These are phyloP conservation scores for Alligator mississippiensis DNA, from an alignment of 2,113 vertebrate species.

Conservation along the genomic window DNA sequence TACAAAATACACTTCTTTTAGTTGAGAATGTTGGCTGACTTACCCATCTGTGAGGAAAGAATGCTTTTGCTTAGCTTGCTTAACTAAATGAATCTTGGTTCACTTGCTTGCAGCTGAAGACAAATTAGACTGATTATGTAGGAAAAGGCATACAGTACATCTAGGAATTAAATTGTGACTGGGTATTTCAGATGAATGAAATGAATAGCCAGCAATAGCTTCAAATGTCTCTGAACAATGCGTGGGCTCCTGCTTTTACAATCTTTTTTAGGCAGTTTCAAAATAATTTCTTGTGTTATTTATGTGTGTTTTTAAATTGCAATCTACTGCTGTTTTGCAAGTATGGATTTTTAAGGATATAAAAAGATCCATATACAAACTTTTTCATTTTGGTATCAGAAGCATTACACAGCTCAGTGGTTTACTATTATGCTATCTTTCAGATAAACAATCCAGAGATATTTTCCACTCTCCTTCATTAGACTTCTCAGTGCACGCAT, in stretches of 20 bases:
- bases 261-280: slow-evolving; percentile 44
- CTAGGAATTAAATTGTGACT: slow-evolving; percentile 54
- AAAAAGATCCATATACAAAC: background rate
- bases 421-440: background rate
- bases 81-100: slow-evolving; percentile 55
- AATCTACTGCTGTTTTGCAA: background rate
- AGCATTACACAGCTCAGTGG: background rate
- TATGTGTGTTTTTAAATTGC: background rate
- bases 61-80: slow-evolving; percentile 60
- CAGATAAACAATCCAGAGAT: background rate
- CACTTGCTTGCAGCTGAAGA: slow-evolving; percentile 62
- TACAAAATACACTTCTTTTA: slow-evolving; percentile 50
- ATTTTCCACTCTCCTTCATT: background rate
- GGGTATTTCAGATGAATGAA: slow-evolving; percentile 56
- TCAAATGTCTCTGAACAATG: slow-evolving; percentile 42
- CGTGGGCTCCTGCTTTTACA: background rate
- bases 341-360: slow-evolving; percentile 11
- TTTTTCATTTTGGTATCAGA: background rate
- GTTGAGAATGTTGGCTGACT: slow-evolving; percentile 12
- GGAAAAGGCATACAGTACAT: slow-evolving; percentile 51
- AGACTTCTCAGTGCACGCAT: background rate
- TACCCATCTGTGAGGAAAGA: slow-evolving; percentile 56
- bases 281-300: slow-evolving; percentile 35
- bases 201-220: slow-evolving; percentile 55
- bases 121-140: slow-evolving; percentile 54